These are phyloP conservation scores for Drosophila setosimentum DNA, from an alignment of 2,888 invertebrate species.

Conservation along the genomic window DNA sequence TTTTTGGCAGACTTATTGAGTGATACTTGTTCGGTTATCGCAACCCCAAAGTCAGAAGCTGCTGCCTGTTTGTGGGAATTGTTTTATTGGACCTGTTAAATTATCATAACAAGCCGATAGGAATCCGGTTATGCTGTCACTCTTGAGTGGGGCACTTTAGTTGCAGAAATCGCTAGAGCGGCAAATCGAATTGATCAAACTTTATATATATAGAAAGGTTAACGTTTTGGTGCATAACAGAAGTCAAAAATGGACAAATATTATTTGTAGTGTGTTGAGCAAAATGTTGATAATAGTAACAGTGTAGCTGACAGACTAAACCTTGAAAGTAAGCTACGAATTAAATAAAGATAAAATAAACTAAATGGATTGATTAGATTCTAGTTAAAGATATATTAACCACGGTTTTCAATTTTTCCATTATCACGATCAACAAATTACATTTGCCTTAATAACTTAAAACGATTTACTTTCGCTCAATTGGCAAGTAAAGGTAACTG, in stretches of 20 bases:
- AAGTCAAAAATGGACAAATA: not conserved
- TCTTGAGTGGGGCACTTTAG: not conserved
- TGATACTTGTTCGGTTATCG: constrained; percentile 8
- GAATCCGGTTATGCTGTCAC: not conserved
- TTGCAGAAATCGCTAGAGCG: constrained; percentile 5
- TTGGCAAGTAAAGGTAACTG: constrained; percentile 28
- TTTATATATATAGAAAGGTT: not conserved
- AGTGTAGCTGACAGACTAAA: too few species aligned
- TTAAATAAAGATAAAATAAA: not conserved
- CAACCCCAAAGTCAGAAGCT: constrained; percentile 12
- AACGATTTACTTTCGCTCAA: constrained; percentile 64
- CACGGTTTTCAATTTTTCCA: not conserved
- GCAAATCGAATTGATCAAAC: constrained; percentile 10
- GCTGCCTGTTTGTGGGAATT: constrained; percentile 9
- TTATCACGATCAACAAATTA: not conserved
- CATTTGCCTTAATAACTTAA: not conserved
- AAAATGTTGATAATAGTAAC: not conserved
- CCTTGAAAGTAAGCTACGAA: not conserved
- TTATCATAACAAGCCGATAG: constrained; percentile 1
- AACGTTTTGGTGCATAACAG: not conserved
- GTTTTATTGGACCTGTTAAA: constrained; percentile 13
- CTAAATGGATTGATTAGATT: not conserved
- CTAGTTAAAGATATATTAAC: not conserved
- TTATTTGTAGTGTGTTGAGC: not conserved
- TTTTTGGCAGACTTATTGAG: constrained; percentile 41